Percentiles rank a stretch among this genome's conserved stretches.
Conservation (phyloP, 2,888 invertebrate genomes). For the Ophraella communa region DNA sequence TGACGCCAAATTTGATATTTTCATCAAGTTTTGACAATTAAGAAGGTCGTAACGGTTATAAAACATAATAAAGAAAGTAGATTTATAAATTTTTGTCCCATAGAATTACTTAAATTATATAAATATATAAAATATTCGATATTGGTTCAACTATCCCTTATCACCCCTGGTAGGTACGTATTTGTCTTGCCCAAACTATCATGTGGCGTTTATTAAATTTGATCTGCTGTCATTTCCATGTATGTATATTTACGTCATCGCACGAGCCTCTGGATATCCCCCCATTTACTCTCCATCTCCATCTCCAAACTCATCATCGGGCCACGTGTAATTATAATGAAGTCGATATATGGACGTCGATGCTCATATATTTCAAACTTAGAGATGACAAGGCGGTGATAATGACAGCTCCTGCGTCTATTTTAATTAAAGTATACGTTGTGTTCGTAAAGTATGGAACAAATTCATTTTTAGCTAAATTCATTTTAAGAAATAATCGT, state of each 20-base stretch:
- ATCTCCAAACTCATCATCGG: neutral
- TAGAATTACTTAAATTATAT: neutral
- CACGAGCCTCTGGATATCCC: neutral
- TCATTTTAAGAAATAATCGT: too few relatives aligned
- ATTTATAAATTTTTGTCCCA: too few relatives aligned
- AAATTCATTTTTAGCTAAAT: too few relatives aligned
- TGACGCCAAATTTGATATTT: neutral
- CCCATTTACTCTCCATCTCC: neutral
- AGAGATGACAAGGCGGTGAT: neutral
- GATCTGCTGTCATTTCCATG: conserved; percentile 8
- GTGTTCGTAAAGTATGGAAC: too few relatives aligned
- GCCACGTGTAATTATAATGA: conserved; percentile 8
- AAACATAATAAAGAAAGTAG: too few relatives aligned
- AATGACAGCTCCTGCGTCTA: neutral
- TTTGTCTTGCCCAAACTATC: neutral
- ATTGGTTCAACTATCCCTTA: neutral
- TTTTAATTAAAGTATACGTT: neutral
- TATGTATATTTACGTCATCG: neutral
- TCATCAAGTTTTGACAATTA: neutral
- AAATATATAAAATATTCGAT: too few relatives aligned
- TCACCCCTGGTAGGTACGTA: too few relatives aligned
- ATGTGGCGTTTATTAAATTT: conserved; percentile 1
- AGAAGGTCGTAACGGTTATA: too few relatives aligned
- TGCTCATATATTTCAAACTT: conserved; percentile 4
- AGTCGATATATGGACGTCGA: conserved; percentile 6